phyloP scores from a whole-genome alignment of 2,113 vertebrate genomes.

The Paradoxurus hermaphroditus region DNA sequence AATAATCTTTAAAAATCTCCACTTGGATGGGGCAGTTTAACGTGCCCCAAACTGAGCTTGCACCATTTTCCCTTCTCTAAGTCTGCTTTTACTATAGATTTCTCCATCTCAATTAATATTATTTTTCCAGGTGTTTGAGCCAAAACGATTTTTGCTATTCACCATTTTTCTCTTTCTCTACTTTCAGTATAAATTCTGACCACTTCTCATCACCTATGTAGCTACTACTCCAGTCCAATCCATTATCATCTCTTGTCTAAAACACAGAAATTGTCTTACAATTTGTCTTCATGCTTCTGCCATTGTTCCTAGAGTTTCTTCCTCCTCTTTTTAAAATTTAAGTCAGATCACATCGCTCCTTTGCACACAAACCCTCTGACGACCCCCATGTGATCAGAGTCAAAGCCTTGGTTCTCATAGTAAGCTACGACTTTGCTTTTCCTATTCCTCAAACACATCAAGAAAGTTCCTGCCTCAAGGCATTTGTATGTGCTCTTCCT shows the following conservation, averaged over 20 bases:
- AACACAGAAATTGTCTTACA: background rate
- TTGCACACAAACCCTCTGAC: background rate
- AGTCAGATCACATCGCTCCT: background rate
- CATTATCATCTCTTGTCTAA: conserved; percentile 3
- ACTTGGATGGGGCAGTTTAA: conserved; percentile 3
- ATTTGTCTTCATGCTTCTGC: background rate
- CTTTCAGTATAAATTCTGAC: background rate
- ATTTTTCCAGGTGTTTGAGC: background rate
- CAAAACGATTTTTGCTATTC: background rate
- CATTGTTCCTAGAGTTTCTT: background rate
- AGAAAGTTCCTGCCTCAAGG: background rate
- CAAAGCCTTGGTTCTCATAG: background rate
- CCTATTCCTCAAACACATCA: background rate
- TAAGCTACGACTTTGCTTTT: background rate
- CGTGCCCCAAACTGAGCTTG: conserved; percentile 2
- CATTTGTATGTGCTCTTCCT: background rate
- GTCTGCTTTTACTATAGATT: background rate
- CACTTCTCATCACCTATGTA: background rate
- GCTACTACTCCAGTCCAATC: background rate
- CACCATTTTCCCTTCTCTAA: background rate
- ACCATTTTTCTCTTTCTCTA: conserved; percentile 9
- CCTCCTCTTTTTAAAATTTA: background rate
- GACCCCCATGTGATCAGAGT: background rate
- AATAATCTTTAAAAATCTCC: background rate
- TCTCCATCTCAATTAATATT: background rate